Evolutionary conservation across 1,140 invertebrate genomes (phyloP).

Genomic region (Pseudobourletiella spinata): DNA sequence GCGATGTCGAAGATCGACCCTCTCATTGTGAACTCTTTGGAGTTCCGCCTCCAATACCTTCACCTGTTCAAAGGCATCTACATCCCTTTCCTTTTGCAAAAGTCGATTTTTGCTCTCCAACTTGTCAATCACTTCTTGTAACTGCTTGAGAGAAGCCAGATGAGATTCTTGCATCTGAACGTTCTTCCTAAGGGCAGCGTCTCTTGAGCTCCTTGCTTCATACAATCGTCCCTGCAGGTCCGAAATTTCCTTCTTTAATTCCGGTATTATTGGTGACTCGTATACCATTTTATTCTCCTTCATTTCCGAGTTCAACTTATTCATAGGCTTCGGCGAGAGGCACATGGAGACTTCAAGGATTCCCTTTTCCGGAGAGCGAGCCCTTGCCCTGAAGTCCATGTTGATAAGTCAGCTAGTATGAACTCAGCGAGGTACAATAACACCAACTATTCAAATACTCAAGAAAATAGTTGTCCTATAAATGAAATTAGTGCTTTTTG

Average conservation of each 20-base stretch:
- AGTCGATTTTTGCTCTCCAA: background rate
- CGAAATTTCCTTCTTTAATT: slow-evolving; percentile 9
- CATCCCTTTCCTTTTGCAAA: slow-evolving; percentile 6
- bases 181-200: slow-evolving; percentile 12
- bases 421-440: too few species aligned
- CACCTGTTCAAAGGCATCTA: background rate
- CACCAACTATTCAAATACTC: too few species aligned
- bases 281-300: background rate
- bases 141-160: background rate
- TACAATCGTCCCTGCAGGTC: slow-evolving; percentile 14
- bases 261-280: background rate
- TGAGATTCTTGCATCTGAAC: background rate
- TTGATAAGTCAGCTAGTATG: too few species aligned
- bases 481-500: too few species aligned
- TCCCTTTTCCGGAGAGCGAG: background rate
- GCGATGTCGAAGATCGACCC: background rate
- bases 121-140: background rate
- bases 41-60: background rate
- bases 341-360: background rate
- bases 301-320: background rate
- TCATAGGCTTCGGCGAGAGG: background rate
- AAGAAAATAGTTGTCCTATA: too few species aligned
- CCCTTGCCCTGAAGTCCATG: background rate
- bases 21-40: background rate
- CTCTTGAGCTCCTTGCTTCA: slow-evolving; percentile 15